Percentiles rank a stretch among this genome's conserved stretches.
Conservation (phyloP, 2,797 vertebrate species). For the Macroramphosus scolopax region DNA sequence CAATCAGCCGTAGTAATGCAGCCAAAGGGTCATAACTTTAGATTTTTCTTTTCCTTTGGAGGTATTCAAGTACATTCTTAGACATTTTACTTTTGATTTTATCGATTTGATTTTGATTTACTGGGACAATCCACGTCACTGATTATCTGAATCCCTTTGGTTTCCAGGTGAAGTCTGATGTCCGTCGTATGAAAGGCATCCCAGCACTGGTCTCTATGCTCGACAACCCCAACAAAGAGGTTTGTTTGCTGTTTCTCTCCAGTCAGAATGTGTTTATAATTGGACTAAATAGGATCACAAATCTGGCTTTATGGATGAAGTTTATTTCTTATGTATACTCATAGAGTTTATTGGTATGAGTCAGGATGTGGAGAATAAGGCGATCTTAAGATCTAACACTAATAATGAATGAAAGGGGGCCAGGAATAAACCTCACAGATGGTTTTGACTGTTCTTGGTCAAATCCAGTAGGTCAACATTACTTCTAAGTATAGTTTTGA, state of each 20-base stretch:
- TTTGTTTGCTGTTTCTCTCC: constrained; percentile 50
- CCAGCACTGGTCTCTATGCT: constrained; percentile 90
- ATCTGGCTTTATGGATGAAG: constrained; percentile 21
- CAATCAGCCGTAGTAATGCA: too few species aligned
- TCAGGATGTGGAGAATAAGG: background rate
- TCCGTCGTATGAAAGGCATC: constrained; percentile 88
- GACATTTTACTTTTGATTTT: too few species aligned
- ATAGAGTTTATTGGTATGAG: background rate
- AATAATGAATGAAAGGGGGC: constrained; percentile 20
- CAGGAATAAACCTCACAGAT: constrained; percentile 23
- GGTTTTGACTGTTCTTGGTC: constrained; percentile 16
- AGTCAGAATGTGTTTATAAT: constrained; percentile 8
- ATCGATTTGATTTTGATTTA: too few species aligned
- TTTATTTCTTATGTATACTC: constrained; percentile 12
- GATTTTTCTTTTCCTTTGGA: too few species aligned
- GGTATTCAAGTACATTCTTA: too few species aligned
- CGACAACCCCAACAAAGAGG: constrained; percentile 92
- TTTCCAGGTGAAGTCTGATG: constrained; percentile 78
- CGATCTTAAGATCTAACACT: constrained; percentile 6
- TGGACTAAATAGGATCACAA: constrained; percentile 5
- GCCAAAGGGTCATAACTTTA: too few species aligned
- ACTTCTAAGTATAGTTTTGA: constrained; percentile 43
- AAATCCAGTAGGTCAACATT: constrained; percentile 46
- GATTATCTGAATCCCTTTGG: background rate
- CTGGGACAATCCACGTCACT: too few species aligned